Conservation (phyloP, 2,797 vertebrate genomes). For the Lepus oiostolus region DNA sequence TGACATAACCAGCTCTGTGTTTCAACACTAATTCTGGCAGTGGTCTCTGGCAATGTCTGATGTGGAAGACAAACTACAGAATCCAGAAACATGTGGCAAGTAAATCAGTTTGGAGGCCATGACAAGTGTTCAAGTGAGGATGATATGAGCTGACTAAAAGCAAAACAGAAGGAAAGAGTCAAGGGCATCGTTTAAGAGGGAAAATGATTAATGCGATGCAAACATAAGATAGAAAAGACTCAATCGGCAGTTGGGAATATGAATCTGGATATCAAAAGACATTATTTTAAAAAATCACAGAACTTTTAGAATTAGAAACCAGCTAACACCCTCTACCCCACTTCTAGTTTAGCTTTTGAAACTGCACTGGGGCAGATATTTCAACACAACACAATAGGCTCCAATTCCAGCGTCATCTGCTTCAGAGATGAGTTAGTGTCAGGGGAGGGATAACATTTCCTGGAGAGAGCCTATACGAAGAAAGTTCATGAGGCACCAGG, state of each 20-base stretch:
- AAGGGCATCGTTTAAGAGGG: background rate
- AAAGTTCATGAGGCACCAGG: background rate
- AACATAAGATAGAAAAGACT: background rate
- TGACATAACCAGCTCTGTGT: background rate
- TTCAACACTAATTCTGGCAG: slow-evolving; percentile 3
- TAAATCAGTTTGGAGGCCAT: background rate
- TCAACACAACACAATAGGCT: background rate
- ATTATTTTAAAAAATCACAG: background rate
- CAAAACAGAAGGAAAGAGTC: background rate
- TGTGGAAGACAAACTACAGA: background rate
- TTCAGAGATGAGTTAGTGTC: background rate
- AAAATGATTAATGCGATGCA: background rate
- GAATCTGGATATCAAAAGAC: background rate
- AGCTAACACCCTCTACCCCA: background rate
- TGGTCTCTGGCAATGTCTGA: background rate
- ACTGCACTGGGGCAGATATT: background rate
- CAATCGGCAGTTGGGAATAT: background rate
- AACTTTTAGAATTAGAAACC: slow-evolving; percentile 25
- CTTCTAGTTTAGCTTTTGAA: slow-evolving; percentile 27
- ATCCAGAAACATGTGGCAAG: background rate
- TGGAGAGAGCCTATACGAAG: background rate
- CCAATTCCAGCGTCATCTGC: background rate
- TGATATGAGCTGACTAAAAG: background rate
- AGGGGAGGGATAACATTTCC: background rate
- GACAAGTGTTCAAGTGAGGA: background rate